Evolutionary conservation across 2,113 vertebrate species (phyloP), one percentile per base, ranked within the genome.

Genomic region (Myotis yumanensis): DNA sequence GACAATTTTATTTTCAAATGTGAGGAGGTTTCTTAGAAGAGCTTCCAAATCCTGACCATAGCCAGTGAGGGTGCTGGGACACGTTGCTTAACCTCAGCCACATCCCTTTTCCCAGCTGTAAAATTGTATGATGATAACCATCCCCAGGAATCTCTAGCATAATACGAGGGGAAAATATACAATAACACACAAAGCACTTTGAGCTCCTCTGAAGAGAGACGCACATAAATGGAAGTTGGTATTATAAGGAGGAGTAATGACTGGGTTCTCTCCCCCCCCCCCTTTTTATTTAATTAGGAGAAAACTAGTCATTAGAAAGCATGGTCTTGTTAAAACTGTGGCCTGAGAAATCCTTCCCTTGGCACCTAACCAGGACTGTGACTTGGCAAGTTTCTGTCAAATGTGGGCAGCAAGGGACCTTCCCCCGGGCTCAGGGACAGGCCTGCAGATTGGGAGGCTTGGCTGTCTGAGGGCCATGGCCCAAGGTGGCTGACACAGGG

Each of bases 221-320:
- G 88, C 97, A 68, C 68, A 69, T 95, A 96, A 96, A 97, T 28
- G 71, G 83, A 73, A 95, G 90, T 64, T 68, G 69, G 90, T 91
- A 62, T 89, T 95, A 92, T 48, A 72, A 91, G 72, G 35, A 48
- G n/a, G 72, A 48, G 69, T 83, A 92, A 95, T 95, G 23, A 82
- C 69, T 64, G 86, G 69, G 88, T 94, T 84, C 81, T 22, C 52
- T 59, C 83, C 87, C 81, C 71, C 87, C 81, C 71, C 82, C 76
- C 46, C 11, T 88, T 89, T 96, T 97, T 95, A 97, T 95, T 96
- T 97, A 97, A 95, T 97, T 96, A 95, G 92, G 93, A 90, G 93
- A 95, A 97, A 96, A 96, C 95, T 64, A 92, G 92, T 97, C 66
- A 97, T 97, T 97, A 97, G 81, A 73, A 92, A 94, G 90, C 92